Conservation (phyloP, 2,113 vertebrate genomes). For the Apteryx owenii region DNA sequence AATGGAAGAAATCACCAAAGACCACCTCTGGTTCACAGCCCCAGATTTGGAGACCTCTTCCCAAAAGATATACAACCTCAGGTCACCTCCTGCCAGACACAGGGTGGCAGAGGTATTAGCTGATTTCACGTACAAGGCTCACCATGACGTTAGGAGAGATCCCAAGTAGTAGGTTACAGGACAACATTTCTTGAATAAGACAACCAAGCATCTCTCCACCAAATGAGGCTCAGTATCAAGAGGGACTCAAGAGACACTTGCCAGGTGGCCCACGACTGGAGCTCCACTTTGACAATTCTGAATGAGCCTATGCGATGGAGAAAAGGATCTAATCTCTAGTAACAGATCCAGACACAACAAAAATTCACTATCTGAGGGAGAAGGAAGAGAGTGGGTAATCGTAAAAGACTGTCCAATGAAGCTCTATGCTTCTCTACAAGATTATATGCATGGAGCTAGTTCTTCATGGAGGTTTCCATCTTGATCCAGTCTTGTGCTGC, state of each 20-base stretch:
- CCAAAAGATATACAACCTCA: not conserved
- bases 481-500: not conserved
- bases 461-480: not conserved
- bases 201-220: not conserved
- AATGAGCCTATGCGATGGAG: not conserved
- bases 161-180: not conserved
- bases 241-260: too few relatives aligned
- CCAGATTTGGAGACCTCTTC: not conserved
- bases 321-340: not conserved
- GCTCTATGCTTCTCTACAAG: too few relatives aligned
- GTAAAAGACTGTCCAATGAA: not conserved
- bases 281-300: not conserved
- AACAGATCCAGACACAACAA: rapidly evolving
- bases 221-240: not conserved
- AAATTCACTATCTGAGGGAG: not conserved
- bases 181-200: not conserved
- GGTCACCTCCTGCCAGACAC: not conserved
- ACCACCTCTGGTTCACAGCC: not conserved
- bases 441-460: not conserved
- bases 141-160: not conserved
- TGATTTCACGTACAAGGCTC: not conserved
- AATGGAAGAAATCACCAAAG: not conserved
- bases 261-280: not conserved
- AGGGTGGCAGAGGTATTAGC: not conserved
- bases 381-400: not conserved